Conservation (phyloP, 2,113 vertebrate genomes). For the Meriones unguiculatus region DNA sequence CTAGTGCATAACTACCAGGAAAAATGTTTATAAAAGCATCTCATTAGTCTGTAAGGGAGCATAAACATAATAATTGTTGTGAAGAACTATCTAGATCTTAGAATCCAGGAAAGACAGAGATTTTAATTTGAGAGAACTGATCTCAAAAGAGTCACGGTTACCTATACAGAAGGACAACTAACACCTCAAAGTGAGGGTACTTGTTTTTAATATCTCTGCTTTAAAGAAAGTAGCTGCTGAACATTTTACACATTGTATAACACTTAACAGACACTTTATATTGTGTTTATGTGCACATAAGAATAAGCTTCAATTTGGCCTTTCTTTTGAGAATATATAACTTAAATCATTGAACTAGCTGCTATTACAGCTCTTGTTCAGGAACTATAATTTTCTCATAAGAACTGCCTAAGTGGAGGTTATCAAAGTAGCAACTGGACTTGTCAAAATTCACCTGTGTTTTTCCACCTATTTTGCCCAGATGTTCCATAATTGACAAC, state of each 20-base stretch:
- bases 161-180: not conserved
- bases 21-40: not conserved
- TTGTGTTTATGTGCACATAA: not conserved
- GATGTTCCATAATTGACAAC: conserved; percentile 34
- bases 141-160: not conserved
- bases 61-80: not conserved
- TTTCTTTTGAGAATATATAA: conserved; percentile 11
- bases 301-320: not conserved
- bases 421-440: not conserved
- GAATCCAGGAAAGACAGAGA: not conserved
- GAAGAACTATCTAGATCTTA: not conserved
- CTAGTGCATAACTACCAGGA: not conserved
- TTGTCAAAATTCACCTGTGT: conserved; percentile 35
- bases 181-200: not conserved
- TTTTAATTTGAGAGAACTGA: not conserved
- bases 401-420: not conserved
- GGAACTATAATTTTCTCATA: conserved; percentile 28
- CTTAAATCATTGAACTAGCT: not conserved
- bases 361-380: conserved; percentile 4
- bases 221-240: not conserved
- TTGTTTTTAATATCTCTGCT: not conserved
- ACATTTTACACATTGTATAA: not conserved
- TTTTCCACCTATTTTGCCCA: not conserved
- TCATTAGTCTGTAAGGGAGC: not conserved
- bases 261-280: not conserved